Conservation (phyloP, 2,113 vertebrate species). For the Scomber scombrus region DNA sequence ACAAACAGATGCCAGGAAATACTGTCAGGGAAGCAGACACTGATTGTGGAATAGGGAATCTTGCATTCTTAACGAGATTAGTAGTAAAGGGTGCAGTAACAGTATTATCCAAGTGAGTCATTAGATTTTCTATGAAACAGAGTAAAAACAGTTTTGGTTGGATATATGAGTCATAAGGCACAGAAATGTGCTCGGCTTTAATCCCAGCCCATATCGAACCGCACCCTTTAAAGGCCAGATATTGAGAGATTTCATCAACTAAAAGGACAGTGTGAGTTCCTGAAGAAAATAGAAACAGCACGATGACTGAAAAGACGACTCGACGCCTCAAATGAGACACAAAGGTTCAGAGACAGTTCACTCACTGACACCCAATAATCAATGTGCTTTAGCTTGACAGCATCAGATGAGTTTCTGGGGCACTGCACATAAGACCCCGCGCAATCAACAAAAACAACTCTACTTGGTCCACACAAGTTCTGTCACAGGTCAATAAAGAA, state of each 20-base stretch:
- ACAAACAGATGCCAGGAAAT: slow-evolving; percentile 28
- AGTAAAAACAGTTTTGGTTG: background rate
- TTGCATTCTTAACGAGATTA: slow-evolving; percentile 8
- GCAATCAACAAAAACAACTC: slow-evolving; percentile 68
- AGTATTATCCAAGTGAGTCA: background rate
- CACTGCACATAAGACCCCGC: slow-evolving; percentile 50
- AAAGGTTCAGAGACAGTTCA: slow-evolving; percentile 76
- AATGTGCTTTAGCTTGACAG: slow-evolving; percentile 75
- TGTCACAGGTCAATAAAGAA: slow-evolving; percentile 41
- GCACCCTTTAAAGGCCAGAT: slow-evolving; percentile 56
- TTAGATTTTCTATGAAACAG: slow-evolving; percentile 6
- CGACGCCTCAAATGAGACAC: slow-evolving; percentile 57
- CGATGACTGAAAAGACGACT: slow-evolving; percentile 63
- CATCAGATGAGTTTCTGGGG: slow-evolving; percentile 71
- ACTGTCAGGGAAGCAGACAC: slow-evolving; percentile 23
- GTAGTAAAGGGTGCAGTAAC: background rate
- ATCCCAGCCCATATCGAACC: slow-evolving; percentile 58
- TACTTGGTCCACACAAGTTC: slow-evolving; percentile 45
- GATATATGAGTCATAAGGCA: background rate
- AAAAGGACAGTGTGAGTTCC: slow-evolving; percentile 72
- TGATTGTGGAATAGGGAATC: slow-evolving; percentile 17
- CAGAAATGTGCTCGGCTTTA: slow-evolving; percentile 29
- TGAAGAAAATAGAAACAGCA: slow-evolving; percentile 46
- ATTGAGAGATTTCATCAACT: slow-evolving; percentile 75
- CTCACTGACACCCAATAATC: slow-evolving; percentile 78